Evolutionary conservation across 2,113 vertebrate genomes (phyloP).

Genomic region (Tylochromis polylepis): DNA sequence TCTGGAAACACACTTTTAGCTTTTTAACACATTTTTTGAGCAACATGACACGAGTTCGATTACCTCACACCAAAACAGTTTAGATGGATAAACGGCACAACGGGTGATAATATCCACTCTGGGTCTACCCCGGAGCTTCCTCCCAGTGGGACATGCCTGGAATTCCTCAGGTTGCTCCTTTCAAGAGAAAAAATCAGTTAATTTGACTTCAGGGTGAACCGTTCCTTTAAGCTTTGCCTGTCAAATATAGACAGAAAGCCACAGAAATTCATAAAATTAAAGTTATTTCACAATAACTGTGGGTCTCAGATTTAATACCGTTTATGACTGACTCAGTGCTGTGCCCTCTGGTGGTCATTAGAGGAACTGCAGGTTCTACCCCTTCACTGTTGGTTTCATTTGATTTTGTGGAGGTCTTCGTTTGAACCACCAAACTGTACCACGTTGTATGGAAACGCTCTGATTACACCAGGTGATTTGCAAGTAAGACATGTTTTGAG

Average conservation of each 20-base stretch:
- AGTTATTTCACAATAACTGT: not conserved
- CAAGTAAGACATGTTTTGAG: not conserved
- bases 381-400: not conserved
- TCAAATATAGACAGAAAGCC: not conserved
- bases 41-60: not conserved
- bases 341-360: not conserved
- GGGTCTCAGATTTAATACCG: fast-evolving
- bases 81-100: not conserved
- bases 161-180: not conserved
- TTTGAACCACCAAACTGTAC: not conserved
- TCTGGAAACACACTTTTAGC: not conserved
- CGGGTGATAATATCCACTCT: not conserved
- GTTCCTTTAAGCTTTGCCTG: not conserved
- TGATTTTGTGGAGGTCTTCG: fast-evolving
- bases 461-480: not conserved
- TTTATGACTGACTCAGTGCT: not conserved
- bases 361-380: not conserved
- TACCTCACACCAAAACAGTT: not conserved
- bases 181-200: not conserved
- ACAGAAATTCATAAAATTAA: not conserved
- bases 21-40: not conserved
- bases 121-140: not conserved
- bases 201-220: not conserved
- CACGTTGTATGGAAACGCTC: not conserved
- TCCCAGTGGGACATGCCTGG: not conserved